These are phyloP conservation scores for Struthio camelus DNA, from an alignment of 2,113 vertebrate species.

Conservation along the genomic window DNA sequence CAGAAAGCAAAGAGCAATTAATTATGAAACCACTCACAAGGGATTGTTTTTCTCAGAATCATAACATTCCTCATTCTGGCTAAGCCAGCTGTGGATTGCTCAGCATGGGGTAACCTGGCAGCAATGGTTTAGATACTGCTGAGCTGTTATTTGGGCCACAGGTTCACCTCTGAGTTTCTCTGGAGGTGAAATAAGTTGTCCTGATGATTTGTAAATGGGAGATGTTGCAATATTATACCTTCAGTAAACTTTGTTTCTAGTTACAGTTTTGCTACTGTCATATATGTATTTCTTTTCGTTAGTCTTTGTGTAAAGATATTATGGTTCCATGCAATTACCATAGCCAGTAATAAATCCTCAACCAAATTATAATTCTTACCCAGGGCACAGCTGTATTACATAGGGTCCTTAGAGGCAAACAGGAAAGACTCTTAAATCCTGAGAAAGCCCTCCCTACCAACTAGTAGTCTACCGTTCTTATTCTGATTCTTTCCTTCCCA, in stretches of 20 bases:
- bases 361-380: constrained; percentile 47
- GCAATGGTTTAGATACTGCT: background rate
- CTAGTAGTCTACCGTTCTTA: rapidly evolving
- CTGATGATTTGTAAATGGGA: background rate
- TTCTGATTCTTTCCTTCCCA: background rate
- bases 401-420: background rate
- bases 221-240: background rate
- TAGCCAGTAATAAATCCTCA: constrained; percentile 50
- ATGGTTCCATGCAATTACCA: constrained; percentile 8
- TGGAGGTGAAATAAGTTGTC: background rate
- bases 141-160: background rate
- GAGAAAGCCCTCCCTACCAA: background rate
- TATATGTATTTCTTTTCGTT: background rate
- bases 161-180: background rate
- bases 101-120: rapidly evolving
- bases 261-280: background rate
- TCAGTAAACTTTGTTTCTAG: background rate
- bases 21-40: background rate
- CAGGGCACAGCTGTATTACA: background rate
- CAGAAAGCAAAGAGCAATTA: background rate
- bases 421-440: background rate
- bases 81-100: background rate
- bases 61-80: background rate
- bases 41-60: background rate
- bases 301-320: background rate